phyloP scores from a whole-genome alignment of 2,113 vertebrate genomes.

The Nyctereutes procyonoides region DNA sequence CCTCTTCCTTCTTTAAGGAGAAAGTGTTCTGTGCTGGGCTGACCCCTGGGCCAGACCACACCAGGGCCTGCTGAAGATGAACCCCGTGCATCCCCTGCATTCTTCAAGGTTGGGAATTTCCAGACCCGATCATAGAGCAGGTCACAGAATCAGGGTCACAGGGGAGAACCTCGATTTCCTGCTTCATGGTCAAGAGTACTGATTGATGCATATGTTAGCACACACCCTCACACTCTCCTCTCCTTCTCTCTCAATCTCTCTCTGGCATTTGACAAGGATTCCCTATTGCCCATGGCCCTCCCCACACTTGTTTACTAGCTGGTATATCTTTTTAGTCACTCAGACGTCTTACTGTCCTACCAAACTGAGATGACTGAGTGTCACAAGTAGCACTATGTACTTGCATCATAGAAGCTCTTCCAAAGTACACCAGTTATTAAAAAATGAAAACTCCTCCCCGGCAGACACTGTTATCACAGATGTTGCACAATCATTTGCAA shows the following conservation, averaged over 20 bases:
- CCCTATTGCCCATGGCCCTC: background rate
- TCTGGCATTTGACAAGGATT: background rate
- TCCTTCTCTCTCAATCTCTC: background rate
- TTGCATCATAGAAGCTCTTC: background rate
- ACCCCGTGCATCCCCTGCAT: background rate
- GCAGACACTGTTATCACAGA: background rate
- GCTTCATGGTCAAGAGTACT: background rate
- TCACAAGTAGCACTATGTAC: background rate
- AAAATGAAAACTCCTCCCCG: conserved; percentile 33
- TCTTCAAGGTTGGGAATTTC: background rate
- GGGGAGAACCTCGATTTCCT: background rate
- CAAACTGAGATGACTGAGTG: background rate
- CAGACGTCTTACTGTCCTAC: background rate
- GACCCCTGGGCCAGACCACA: too few species aligned
- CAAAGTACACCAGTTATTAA: conserved; percentile 32
- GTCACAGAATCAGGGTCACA: background rate
- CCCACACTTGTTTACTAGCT: background rate
- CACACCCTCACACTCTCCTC: background rate
- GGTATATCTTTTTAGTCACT: background rate
- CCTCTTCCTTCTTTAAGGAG: background rate
- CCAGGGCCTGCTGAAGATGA: background rate
- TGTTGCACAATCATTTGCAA: background rate
- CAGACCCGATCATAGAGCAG: background rate
- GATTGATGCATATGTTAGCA: background rate
- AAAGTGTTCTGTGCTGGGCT: background rate